Evolutionary conservation across 2,888 invertebrate species (phyloP).

Genomic region (Drosophila picticornis): DNA sequence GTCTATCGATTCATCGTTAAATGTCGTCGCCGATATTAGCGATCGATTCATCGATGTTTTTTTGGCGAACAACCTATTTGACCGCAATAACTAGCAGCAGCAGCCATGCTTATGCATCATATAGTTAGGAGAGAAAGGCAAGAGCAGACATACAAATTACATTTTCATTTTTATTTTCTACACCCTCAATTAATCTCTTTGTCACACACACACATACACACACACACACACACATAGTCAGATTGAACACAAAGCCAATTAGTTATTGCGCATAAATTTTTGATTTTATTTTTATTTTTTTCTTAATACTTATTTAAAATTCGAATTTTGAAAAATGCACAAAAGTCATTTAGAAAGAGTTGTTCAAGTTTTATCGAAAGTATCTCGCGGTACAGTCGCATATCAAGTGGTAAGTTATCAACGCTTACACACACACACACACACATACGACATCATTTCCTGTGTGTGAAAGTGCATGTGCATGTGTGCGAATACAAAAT

Average conservation of each 20-base stretch:
- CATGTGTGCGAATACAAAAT: conserved; percentile 53
- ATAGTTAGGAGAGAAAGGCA: conserved; percentile 48
- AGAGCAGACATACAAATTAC: conserved; percentile 31
- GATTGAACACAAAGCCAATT: conserved; percentile 10
- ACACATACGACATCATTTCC: conserved; percentile 12
- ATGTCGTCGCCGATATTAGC: conserved; percentile 4
- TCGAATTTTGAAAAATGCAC: not conserved
- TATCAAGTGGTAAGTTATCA: conserved; percentile 39
- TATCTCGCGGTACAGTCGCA: conserved; percentile 51
- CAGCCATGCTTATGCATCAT: conserved; percentile 25
- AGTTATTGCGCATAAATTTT: conserved; percentile 3
- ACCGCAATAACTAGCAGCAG: conserved; percentile 16
- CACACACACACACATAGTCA: conserved; percentile 10
- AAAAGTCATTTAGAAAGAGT: not conserved
- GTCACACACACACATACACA: conserved; percentile 15
- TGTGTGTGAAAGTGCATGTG: conserved; percentile 12
- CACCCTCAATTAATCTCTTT: conserved; percentile 20
- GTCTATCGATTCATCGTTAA: not conserved
- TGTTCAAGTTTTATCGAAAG: not conserved
- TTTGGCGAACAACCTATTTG: not conserved
- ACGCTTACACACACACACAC: conserved; percentile 23
- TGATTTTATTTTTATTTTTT: conserved; percentile 4
- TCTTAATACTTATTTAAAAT: conserved; percentile 4
- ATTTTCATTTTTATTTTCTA: conserved; percentile 17
- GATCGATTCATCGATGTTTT: conserved; percentile 27